These are phyloP conservation scores for Oscheius sp. DNA, from an alignment of 2,888 invertebrate genomes.

Conservation along the genomic window DNA sequence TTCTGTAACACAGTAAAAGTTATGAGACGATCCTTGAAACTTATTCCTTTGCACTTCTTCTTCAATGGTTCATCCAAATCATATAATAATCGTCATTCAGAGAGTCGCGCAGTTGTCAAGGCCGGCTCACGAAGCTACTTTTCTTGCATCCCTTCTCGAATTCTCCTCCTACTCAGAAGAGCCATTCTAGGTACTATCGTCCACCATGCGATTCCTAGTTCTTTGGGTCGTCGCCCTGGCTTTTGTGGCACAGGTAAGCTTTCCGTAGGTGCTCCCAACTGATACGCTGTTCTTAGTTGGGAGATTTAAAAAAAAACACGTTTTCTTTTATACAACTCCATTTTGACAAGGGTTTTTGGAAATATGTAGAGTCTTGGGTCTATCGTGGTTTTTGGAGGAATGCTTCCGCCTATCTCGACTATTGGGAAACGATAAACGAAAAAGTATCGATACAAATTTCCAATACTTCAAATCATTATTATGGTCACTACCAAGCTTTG, in stretches of 20 bases:
- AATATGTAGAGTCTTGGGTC: not conserved
- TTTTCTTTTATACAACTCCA: not conserved
- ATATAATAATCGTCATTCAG: slow-evolving; percentile 18
- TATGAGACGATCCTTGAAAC: no score
- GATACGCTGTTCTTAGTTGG: no score
- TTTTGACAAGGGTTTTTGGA: not conserved
- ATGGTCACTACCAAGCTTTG: no score
- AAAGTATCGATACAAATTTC: no score
- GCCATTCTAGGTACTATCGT: slow-evolving; percentile 35
- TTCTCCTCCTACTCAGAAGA: slow-evolving; percentile 29
- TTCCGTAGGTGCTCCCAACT: no score
- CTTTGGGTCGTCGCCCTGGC: slow-evolving; percentile 18
- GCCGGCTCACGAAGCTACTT: slow-evolving; percentile 31
- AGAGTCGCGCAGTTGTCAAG: slow-evolving; percentile 12
- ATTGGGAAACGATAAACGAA: no score
- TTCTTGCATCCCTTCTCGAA: slow-evolving; percentile 17
- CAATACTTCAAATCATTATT: no score
- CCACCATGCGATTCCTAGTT: slow-evolving; percentile 30
- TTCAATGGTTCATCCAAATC: no score
- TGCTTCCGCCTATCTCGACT: not conserved
- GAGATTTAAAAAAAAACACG: not conserved
- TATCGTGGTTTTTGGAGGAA: not conserved
- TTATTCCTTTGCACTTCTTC: no score
- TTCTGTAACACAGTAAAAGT: no score
- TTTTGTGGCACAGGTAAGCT: slow-evolving; percentile 7